Base-by-base conservation (phyloP, 2,113 vertebrate species). In the Acinonyx jubatus region DNA sequence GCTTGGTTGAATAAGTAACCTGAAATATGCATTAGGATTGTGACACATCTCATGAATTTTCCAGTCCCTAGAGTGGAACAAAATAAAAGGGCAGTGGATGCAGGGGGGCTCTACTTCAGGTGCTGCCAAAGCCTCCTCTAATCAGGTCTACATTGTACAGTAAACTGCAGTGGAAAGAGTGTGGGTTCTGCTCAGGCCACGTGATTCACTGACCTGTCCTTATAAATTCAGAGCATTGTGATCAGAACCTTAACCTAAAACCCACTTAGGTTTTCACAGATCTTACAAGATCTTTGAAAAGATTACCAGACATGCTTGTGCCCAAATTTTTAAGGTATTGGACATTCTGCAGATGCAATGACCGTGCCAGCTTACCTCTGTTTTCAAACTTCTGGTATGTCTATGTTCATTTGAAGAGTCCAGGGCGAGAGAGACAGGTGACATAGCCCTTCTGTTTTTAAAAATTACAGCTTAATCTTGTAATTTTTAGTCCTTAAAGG, bases 21-120 rank as follows among this genome's bases (percentile, higher is more conserved):
- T 97, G 97, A 97, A 94, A 85, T 94, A 96, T 89, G 68, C 93
- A 38, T 97, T 97, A 76, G 96, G 96, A 96, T 98, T 98, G 96
- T 98, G 97, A 98, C 93, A 71, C 96, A 84, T 52, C 96, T 97
- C 14, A 31, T 97, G 96, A 95, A 89, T 61, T 97, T 98, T 98
- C 90, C 98, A 92, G 52, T 89, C 92, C 96, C 85, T 65, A 92
- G 93, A 96, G 96, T 96, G 96, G 98, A 97, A 97, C 90, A 97
- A 97, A 96, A 93, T 93, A 48, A 82, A 97, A 94, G 87, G 98
- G 76, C 82, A 93, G 83, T n/a, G 31, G 91, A 85, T 96, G 76
- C 96, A 63, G 83, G 81, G 48, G 41, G 94, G 92, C 88, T 97
- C 86, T 95, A 79, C 69, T 96, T 86, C 82, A 83, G 96, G 98